Percentiles rank a stretch among this genome's conserved stretches.
phyloP scores from a whole-genome alignment of 1,140 invertebrate species.

The Magallana gigas region DNA sequence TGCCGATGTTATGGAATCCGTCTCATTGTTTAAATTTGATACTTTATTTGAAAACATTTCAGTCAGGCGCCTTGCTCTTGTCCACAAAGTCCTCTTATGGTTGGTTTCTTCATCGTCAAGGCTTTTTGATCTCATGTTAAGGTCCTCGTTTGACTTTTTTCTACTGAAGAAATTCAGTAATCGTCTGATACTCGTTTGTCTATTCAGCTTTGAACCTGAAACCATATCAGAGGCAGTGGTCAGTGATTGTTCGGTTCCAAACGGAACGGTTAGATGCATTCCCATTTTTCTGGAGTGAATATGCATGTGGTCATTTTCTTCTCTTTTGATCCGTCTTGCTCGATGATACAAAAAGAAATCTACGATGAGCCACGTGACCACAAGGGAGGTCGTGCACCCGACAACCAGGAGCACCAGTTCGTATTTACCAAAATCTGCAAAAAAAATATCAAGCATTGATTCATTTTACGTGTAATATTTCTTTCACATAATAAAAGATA shows the following conservation, averaged over 20 bases:
- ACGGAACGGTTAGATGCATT: neutral
- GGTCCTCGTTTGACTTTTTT: neutral
- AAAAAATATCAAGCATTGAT: neutral
- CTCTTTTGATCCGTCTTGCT: neutral
- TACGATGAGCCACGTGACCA: neutral
- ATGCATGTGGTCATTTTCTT: neutral
- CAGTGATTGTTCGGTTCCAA: neutral
- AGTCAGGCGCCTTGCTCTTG: neutral
- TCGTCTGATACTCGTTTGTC: neutral
- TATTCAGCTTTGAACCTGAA: neutral
- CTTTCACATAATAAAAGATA: too few relatives aligned
- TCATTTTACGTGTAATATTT: too few relatives aligned
- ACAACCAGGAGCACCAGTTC: neutral
- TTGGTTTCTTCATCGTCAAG: neutral
- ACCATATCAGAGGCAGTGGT: neutral
- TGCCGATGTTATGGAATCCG: neutral
- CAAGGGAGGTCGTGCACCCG: neutral
- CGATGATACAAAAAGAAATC: neutral
- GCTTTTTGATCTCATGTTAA: neutral
- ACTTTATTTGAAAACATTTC: constrained; percentile 21
- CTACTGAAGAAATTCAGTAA: neutral
- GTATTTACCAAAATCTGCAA: neutral
- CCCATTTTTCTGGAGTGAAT: neutral
- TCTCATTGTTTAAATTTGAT: neutral
- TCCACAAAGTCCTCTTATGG: neutral